Conservation (phyloP, 2,888 invertebrate species). For the Phytoseiulus persimilis region DNA sequence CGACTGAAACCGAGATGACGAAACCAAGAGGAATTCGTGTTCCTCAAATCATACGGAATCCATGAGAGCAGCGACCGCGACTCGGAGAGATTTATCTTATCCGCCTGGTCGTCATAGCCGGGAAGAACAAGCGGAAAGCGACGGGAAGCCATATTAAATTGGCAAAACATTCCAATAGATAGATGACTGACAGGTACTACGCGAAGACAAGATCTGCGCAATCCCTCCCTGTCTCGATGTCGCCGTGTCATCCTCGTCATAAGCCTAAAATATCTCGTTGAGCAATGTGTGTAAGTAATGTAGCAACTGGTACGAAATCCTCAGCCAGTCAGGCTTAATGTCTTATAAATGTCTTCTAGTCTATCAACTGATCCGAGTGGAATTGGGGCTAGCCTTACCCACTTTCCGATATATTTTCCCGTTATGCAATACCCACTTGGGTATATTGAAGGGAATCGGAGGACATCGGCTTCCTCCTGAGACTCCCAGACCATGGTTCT, state of each 20-base stretch:
- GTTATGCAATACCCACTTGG: background rate
- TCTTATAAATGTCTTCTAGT: background rate
- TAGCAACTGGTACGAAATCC: background rate
- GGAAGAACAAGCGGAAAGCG: background rate
- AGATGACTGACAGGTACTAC: background rate
- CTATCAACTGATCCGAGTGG: background rate
- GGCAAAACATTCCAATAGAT: background rate
- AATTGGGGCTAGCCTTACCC: background rate
- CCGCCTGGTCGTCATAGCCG: background rate
- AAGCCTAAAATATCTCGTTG: background rate
- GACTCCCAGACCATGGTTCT: no score
- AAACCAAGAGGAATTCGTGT: background rate
- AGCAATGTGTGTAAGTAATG: background rate
- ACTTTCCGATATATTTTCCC: background rate
- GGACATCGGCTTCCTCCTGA: no score
- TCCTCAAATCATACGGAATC: background rate
- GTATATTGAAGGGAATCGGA: background rate
- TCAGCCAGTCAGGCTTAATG: background rate
- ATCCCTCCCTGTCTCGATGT: background rate
- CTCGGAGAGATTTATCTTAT: background rate
- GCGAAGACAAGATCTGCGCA: background rate
- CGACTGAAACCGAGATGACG: background rate
- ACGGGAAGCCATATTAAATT: background rate
- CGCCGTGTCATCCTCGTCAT: background rate
- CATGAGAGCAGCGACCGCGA: background rate